phyloP scores from a whole-genome alignment of 2,888 invertebrate species.

The Zaprionus bogoriensis region DNA sequence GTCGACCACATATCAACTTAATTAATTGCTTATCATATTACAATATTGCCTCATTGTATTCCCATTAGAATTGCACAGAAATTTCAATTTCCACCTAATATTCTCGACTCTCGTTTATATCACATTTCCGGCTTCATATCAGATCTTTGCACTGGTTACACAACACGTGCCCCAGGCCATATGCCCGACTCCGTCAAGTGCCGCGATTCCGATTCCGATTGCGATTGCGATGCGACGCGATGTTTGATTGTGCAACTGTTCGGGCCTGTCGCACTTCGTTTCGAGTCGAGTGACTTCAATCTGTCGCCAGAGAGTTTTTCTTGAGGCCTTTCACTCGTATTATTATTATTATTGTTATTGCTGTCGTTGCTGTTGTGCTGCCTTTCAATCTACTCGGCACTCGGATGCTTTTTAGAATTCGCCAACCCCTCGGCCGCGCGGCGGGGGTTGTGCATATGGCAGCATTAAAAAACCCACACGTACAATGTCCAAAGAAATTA shows the following conservation, averaged over 20 bases:
- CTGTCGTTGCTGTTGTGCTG: conserved; percentile 34
- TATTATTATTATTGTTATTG: conserved; percentile 46
- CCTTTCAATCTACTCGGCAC: conserved; percentile 21
- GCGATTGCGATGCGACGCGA: conserved; percentile 44
- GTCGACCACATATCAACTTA: too few relatives aligned
- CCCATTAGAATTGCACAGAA: too few relatives aligned
- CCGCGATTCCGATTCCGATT: conserved; percentile 1
- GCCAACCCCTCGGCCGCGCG: conserved; percentile 50
- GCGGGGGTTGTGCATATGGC: conserved; percentile 82
- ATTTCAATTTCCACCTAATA: background rate
- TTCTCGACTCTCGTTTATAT: background rate
- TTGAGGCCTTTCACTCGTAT: conserved; percentile 64
- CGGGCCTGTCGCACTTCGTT: conserved; percentile 80
- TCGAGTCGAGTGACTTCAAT: conserved; percentile 83
- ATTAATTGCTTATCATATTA: too few relatives aligned
- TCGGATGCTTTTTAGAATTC: conserved; percentile 40
- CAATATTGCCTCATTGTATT: too few relatives aligned
- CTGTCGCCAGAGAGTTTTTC: conserved; percentile 73
- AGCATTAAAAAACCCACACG: conserved; percentile 81
- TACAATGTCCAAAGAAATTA: conserved; percentile 77
- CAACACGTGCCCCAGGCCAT: conserved; percentile 7
- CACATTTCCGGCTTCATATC: background rate
- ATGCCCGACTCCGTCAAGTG: conserved; percentile 1
- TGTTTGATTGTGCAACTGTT: conserved; percentile 76
- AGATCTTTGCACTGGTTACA: background rate